phyloP scores from a whole-genome alignment of 2,797 vertebrate species.

The Decapterus maruadsi region DNA sequence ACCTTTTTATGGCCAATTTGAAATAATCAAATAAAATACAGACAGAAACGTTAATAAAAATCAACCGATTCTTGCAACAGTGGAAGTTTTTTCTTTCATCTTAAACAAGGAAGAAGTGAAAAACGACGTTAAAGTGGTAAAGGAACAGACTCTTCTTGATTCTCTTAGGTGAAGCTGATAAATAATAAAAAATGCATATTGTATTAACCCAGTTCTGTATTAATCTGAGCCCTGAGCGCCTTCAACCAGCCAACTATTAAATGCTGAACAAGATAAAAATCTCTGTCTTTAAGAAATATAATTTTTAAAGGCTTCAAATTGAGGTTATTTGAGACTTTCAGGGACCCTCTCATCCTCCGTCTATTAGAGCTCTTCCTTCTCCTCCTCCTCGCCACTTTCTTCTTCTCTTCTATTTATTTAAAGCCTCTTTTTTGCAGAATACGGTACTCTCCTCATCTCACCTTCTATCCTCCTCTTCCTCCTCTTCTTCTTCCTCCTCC shows the following conservation, averaged over 20 bases:
- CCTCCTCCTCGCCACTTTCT: not conserved
- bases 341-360: slow-evolving; percentile 29
- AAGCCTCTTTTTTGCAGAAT: slow-evolving; percentile 49
- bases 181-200: slow-evolving; percentile 61
- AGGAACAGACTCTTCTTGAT: slow-evolving; percentile 26
- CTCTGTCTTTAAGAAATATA: slow-evolving; percentile 55
- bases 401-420: slow-evolving; percentile 51
- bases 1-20: not conserved
- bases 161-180: slow-evolving; percentile 53
- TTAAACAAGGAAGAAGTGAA: slow-evolving; percentile 33
- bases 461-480: slow-evolving; percentile 44
- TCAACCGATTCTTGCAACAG: not conserved
- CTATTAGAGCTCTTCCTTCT: slow-evolving; percentile 17
- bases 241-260: slow-evolving; percentile 54
- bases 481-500: not conserved
- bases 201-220: slow-evolving; percentile 63
- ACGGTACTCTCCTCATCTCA: slow-evolving; percentile 54
- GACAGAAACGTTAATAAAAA: not conserved
- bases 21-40: not conserved
- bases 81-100: slow-evolving; percentile 13
- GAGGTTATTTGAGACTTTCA: slow-evolving; percentile 49
- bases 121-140: slow-evolving; percentile 6
- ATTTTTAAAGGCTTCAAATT: slow-evolving; percentile 55
- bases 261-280: slow-evolving; percentile 66
- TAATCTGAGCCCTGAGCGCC: slow-evolving; percentile 63